Percentiles rank a stretch among this genome's conserved stretches.
Evolutionary conservation across 2,113 vertebrate genomes (phyloP).

Genomic region (Prolemur simus): DNA sequence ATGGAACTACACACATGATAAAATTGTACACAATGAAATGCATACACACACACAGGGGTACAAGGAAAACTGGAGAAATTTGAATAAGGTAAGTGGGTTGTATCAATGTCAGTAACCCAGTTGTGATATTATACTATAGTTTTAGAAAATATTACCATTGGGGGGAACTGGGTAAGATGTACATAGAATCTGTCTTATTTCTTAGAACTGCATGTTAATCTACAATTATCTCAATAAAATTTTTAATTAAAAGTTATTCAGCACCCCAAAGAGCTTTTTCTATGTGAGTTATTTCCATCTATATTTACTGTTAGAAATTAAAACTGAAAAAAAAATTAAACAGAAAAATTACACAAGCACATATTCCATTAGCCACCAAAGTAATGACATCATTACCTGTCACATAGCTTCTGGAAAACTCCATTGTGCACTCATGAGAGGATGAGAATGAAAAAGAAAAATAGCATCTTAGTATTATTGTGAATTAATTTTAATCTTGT

Average conservation of each 20-base stretch:
- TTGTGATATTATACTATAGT: background rate
- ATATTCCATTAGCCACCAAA: background rate
- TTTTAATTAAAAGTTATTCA: constrained; percentile 26
- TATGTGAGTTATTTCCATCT: background rate
- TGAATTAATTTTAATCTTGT: constrained; percentile 12
- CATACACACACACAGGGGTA: background rate
- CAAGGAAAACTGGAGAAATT: background rate
- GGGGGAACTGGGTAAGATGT: background rate
- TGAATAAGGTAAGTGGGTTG: background rate
- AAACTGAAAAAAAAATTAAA: background rate
- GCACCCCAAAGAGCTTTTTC: background rate
- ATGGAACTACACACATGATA: background rate
- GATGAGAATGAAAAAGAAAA: constrained; percentile 12
- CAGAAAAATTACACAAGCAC: background rate
- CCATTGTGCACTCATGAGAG: background rate
- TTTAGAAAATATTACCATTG: background rate
- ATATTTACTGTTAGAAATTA: background rate
- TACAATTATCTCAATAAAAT: background rate
- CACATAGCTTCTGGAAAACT: background rate
- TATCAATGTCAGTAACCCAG: background rate
- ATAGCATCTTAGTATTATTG: background rate
- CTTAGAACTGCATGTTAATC: background rate
- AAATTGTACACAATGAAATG: background rate
- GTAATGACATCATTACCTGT: background rate
- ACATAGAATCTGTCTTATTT: background rate